Percentiles rank a stretch among this genome's conserved stretches.
Conservation (phyloP, 2,113 vertebrate species). For the Zosterops lateralis region DNA sequence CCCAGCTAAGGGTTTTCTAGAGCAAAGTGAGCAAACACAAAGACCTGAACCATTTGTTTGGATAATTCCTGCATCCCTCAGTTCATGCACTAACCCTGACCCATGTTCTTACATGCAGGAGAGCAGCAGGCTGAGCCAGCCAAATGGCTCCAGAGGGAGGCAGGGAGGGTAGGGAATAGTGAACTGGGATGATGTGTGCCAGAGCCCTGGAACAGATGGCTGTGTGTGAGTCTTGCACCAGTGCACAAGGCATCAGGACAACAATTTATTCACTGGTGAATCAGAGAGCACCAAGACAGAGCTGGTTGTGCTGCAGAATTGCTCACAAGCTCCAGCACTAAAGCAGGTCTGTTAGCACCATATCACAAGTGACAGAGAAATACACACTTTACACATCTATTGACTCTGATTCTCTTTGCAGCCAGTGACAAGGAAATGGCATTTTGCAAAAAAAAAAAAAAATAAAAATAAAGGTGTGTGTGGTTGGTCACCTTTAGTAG, state of each 20-base stretch:
- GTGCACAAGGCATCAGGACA: not conserved
- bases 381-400: not conserved
- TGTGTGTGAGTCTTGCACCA: not conserved
- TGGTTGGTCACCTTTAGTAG: not conserved
- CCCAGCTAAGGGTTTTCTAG: not conserved
- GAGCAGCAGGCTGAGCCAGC: not conserved
- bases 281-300: not conserved
- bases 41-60: not conserved
- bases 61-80: not conserved
- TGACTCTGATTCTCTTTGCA: not conserved
- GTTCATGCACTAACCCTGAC: not conserved
- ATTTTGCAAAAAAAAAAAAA: not conserved
- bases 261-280: not conserved
- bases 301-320: not conserved
- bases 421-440: not conserved
- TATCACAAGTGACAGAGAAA: not conserved
- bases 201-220: not conserved
- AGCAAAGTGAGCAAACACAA: not conserved
- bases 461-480: not conserved
- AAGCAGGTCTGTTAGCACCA: not conserved
- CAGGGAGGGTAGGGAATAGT: not conserved
- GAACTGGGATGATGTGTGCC: not conserved
- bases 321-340: not conserved
- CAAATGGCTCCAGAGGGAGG: not conserved
- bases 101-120: fast-evolving